Evolutionary conservation across 1,140 invertebrate species (phyloP), one percentile per base, ranked within the genome.

Genomic region (Drosophila parabipectinata): DNA sequence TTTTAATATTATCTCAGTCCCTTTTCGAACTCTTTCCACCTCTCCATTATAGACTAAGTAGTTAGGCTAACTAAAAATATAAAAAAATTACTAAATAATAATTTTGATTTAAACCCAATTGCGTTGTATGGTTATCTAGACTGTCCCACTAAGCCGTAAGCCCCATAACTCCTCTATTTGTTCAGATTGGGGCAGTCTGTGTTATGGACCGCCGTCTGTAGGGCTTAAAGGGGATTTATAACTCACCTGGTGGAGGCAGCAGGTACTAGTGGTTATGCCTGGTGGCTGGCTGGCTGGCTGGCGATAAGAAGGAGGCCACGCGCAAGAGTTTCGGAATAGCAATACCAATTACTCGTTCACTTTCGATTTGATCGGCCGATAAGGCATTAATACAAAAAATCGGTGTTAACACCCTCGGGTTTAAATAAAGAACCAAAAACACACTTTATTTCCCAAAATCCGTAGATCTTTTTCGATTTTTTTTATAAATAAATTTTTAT

Each of bases 351-450:
- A 76, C 41, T 79, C 34, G 80, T 75, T 76, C 80, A 83, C 79
- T 83, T 83, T 83, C 79, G 68, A 79, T 83, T 82, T 52, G 63
- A 54, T 59, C 30, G 56, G 44, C 28, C 60, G 80, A 83, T 84
- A 84, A 79, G 53, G 45, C 51, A 48, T 66, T 47, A 28, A 44
- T 37, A 44, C 56, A 59, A 56, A 54, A 41, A 44, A 57, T 14
- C 68, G 41, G 57, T 61, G 72, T 63, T 45, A 69, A 59, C 67
- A 51, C 30, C 32, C 10, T 18, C 18, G 18, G 55, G 21, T 2
- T 21, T 59, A 59, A 72, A 60, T 44, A 72, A 72, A 60, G 37
- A 72, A 59, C 53, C 53, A 69, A 66, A 66, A 66, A 83, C 55
- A 63, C 53, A 62, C 34, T 77, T 77, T 77, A 41, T 34, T 55